Evolutionary conservation across 2,888 invertebrate genomes (phyloP).

Genomic region (Theretra japonica): DNA sequence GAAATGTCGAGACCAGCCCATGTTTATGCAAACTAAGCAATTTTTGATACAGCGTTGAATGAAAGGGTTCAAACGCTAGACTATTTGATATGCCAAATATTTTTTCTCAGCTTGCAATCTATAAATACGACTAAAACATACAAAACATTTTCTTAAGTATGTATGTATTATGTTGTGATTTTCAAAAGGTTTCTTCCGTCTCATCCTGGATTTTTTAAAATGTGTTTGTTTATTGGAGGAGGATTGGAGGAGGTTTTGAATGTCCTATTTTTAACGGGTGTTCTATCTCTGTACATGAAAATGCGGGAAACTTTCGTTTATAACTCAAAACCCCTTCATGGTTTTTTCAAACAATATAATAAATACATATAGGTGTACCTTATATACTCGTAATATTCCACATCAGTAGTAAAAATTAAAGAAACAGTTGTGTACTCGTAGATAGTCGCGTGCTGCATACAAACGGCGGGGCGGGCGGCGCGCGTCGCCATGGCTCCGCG

Average conservation of each 20-base stretch:
- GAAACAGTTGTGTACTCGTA: constrained; percentile 67
- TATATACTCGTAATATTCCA: neutral
- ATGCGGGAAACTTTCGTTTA: too few relatives aligned
- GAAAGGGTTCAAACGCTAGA: constrained; percentile 46
- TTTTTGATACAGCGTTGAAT: constrained; percentile 62
- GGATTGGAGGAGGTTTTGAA: too few relatives aligned
- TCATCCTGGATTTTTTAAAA: too few relatives aligned
- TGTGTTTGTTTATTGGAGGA: too few relatives aligned
- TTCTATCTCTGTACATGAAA: too few relatives aligned
- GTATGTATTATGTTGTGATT: too few relatives aligned
- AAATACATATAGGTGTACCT: neutral
- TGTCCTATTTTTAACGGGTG: too few relatives aligned
- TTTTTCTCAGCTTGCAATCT: neutral
- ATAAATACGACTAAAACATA: too few relatives aligned
- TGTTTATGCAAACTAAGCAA: constrained; percentile 76
- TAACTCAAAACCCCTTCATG: too few relatives aligned
- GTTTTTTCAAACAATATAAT: neutral
- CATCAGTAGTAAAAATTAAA: constrained; percentile 38
- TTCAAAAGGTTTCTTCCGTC: too few relatives aligned
- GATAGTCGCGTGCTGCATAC: constrained; percentile 74
- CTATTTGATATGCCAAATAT: neutral
- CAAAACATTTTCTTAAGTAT: too few relatives aligned
- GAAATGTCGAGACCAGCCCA: constrained; percentile 66
- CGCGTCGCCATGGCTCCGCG: constrained; percentile 57
- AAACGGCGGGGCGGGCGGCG: constrained; percentile 50